Evolutionary conservation across 1,140 invertebrate genomes (phyloP).

Genomic region (Anastatus disparis): DNA sequence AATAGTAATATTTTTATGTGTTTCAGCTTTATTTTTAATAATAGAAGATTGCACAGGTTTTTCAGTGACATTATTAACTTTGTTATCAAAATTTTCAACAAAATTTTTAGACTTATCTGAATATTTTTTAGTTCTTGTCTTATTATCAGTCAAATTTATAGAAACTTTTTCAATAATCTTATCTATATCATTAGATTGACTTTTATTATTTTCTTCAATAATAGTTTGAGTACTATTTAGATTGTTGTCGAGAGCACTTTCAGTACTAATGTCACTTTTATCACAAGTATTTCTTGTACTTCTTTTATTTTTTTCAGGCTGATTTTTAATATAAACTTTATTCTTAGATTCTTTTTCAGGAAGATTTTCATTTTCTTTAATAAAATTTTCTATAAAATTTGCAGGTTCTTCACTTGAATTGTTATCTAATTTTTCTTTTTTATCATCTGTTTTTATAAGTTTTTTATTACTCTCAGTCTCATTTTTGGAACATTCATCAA

Average conservation of each 20-base stretch:
- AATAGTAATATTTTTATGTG: neutral
- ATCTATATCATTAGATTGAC: slow-evolving; percentile 12
- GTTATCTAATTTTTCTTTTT: neutral
- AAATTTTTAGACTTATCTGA: neutral
- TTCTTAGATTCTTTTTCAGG: slow-evolving; percentile 3
- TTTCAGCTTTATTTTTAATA: neutral
- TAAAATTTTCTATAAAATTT: slow-evolving; percentile 28
- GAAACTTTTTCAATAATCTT: neutral
- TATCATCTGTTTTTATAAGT: slow-evolving; percentile 4
- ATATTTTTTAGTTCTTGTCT: neutral
- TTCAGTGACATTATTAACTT: neutral
- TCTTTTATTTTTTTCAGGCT: slow-evolving; percentile 19
- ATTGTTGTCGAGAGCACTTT: slow-evolving; percentile 4
- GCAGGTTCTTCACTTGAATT: slow-evolving; percentile 3
- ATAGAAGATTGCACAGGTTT: neutral
- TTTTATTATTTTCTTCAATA: slow-evolving; percentile 10
- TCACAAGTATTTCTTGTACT: neutral
- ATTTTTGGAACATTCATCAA: slow-evolving; percentile 18
- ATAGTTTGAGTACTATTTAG: neutral
- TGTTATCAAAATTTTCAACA: slow-evolving; percentile 10
- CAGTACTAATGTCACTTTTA: neutral
- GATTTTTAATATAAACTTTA: slow-evolving; percentile 14
- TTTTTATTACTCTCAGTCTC: slow-evolving; percentile 30
- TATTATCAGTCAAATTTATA: neutral
- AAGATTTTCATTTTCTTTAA: neutral